A percentile compares a stretch with the other conserved stretches of the same genome.
These are phyloP conservation scores for Triplophysa rosa DNA, from an alignment of 2,113 vertebrate species.

Conservation along the genomic window DNA sequence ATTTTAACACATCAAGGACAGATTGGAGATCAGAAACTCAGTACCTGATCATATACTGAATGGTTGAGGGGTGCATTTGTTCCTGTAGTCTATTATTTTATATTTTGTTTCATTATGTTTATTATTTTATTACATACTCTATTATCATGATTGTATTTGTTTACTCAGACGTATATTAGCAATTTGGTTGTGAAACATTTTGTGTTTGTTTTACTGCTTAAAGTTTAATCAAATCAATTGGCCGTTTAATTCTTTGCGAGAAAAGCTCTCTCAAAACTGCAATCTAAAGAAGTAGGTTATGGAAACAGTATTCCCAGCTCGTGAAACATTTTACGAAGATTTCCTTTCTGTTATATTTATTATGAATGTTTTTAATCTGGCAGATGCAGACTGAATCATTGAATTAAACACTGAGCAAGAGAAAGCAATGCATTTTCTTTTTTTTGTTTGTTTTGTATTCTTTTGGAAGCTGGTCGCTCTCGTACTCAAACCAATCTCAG, in stretches of 20 bases:
- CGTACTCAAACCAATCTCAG: conserved; percentile 58
- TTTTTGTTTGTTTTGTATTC: conserved; percentile 39
- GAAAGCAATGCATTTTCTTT: conserved; percentile 18
- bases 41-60: no score
- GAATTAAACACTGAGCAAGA: conserved; percentile 15
- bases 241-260: not conserved
- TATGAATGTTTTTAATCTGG: conserved; percentile 7
- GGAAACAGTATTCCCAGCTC: conserved; percentile 1
- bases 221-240: conserved; percentile 5
- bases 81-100: no score
- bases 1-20: not conserved
- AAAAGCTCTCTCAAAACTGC: not conserved
- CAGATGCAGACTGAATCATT: conserved; percentile 1
- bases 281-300: not conserved
- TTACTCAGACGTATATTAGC: not conserved
- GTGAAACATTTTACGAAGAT: conserved; percentile 14
- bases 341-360: conserved; percentile 12
- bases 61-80: no score
- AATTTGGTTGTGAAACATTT: not conserved
- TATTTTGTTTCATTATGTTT: no score
- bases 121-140: no score
- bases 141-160: not conserved
- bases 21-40: not conserved
- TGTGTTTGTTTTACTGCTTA: not conserved
- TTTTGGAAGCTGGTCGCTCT: conserved; percentile 45